Evolutionary conservation across 2,888 invertebrate genomes (phyloP).

Genomic region (Drosophila neonasuta): DNA sequence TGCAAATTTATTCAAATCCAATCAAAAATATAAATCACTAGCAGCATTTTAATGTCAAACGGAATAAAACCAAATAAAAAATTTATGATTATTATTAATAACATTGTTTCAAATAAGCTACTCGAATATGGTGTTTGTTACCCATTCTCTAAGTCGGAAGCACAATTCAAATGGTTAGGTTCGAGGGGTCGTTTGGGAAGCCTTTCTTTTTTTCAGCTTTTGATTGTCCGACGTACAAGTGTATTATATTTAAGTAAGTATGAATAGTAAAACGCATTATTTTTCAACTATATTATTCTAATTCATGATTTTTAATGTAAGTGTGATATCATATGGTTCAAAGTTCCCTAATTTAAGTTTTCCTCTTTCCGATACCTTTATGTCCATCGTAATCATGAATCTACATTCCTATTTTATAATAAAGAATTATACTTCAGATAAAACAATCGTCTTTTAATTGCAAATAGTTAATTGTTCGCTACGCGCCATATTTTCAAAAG

Average conservation of each 20-base stretch:
- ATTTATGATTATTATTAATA: conserved; percentile 71
- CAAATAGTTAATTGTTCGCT: not conserved
- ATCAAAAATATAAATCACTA: conserved; percentile 66
- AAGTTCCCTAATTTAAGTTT: too few species aligned
- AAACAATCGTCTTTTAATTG: not conserved
- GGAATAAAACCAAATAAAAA: conserved; percentile 65
- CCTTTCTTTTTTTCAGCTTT: conserved; percentile 28
- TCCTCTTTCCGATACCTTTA: too few species aligned
- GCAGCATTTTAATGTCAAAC: conserved; percentile 74
- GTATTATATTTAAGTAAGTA: not conserved
- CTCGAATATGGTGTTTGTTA: not conserved
- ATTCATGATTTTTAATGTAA: not conserved
- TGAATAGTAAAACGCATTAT: not conserved
- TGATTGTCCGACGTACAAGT: not conserved
- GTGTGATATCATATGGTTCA: too few species aligned
- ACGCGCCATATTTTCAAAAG: conserved; percentile 9
- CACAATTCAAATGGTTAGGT: conserved; percentile 69
- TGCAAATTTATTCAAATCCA: conserved; percentile 69
- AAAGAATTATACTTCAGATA: not conserved
- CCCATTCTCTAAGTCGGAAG: conserved; percentile 55
- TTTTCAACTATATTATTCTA: not conserved
- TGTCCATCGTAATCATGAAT: too few species aligned
- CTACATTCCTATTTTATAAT: not conserved
- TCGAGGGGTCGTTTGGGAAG: conserved; percentile 8
- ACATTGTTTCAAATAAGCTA: conserved; percentile 46